Evolutionary conservation across 2,797 vertebrate species (phyloP).

Genomic region (Cheirogaleus major): DNA sequence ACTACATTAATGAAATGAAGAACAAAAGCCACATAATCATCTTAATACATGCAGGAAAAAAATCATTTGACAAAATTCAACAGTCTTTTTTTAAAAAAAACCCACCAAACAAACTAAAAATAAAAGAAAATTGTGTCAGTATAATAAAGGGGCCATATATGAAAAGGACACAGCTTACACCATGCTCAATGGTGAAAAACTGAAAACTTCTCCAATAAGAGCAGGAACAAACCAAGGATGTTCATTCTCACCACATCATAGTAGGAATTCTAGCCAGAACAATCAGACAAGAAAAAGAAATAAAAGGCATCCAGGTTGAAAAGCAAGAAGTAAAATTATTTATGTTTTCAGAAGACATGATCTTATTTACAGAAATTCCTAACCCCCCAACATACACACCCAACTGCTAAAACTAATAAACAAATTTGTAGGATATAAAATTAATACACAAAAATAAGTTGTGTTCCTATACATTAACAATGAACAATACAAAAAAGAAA

Average conservation of each 20-base stretch:
- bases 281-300: neutral
- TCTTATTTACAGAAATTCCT: neutral
- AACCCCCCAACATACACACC: neutral
- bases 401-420: neutral
- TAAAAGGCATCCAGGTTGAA: neutral
- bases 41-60: neutral
- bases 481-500: neutral
- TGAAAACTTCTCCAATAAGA: neutral
- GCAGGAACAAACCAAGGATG: neutral
- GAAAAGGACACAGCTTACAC: neutral
- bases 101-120: neutral
- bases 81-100: neutral
- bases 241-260: neutral
- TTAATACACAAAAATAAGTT: neutral
- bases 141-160: neutral
- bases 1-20: neutral
- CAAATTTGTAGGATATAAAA: neutral
- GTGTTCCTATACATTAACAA: neutral
- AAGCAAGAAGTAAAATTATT: neutral
- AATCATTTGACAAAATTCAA: neutral
- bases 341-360: neutral
- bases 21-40: neutral
- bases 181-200: neutral
- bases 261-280: neutral
- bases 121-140: neutral